Conservation (phyloP, 2,797 vertebrate genomes). For the Malurus leucopterus region DNA sequence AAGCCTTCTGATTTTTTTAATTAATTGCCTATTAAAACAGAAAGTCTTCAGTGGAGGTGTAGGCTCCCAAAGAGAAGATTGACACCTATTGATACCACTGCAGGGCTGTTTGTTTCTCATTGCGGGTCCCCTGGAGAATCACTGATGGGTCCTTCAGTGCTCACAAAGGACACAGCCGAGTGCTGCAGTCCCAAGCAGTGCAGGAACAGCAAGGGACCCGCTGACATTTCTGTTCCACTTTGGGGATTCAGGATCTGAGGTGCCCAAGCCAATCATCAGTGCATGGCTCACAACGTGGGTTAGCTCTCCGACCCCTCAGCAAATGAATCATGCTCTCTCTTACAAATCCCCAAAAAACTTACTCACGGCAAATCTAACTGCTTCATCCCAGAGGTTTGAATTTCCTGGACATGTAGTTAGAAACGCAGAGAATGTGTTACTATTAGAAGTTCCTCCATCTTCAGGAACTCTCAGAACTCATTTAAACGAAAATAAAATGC, state of each 20-base stretch:
- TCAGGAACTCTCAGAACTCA: neutral
- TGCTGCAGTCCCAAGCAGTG: accelerated
- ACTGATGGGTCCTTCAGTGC: accelerated
- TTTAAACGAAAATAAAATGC: neutral
- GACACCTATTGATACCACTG: neutral
- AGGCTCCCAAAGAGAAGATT: neutral
- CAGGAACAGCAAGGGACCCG: neutral
- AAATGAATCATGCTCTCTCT: neutral
- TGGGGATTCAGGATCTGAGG: neutral
- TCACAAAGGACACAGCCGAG: neutral
- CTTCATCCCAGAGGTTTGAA: neutral
- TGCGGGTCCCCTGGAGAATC: neutral
- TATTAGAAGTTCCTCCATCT: neutral
- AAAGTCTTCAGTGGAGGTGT: neutral
- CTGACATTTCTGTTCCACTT: accelerated
- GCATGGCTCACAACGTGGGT: neutral
- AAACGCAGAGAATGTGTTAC: neutral
- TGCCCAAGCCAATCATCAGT: accelerated
- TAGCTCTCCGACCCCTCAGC: neutral
- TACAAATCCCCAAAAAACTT: neutral
- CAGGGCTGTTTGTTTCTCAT: neutral
- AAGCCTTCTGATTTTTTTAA: neutral
- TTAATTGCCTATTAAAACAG: neutral
- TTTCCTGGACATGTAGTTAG: neutral
- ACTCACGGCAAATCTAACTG: neutral